Base-by-base conservation (phyloP, 1,140 invertebrate genomes). In the Drosophila novamexicana region DNA sequence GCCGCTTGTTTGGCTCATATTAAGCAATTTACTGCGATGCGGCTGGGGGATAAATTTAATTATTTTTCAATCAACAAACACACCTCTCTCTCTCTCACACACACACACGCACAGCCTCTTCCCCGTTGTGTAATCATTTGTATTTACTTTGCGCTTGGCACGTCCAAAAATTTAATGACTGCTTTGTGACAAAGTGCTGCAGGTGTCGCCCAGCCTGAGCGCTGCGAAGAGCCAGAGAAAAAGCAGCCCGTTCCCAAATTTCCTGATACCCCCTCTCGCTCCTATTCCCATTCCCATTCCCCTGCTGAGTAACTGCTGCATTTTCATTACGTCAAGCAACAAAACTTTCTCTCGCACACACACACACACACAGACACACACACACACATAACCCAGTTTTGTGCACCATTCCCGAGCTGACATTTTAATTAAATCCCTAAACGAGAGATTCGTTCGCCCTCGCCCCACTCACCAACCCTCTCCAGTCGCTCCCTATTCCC, bases 351-450 rank as follows among this genome's bases (percentile, higher is more conserved):
- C 40, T 57, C 54, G 34, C 39, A 29, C 40, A n/a, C 14, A 44
- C 16, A 36, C 36, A 22, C 22, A 29, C 22, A 29, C 22, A 29
- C 22, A 29, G 4, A 29, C 22, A 29, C 22, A 29, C 22, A 29
- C 22, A 29, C 22, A 29, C 22, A 5, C 42, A 47, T 47, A 53
- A 45, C 12, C 66, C 37, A 44, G 36, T 36, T 65, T 57, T 64
- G 40, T 22, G 10, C 37, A 10, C 44, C 52, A 49, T 49, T 39
- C 45, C 18, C 50, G n/a, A 40, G 57, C 75, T 64, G 75, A 77
- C 75, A 75, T 77, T 77, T 77, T 77, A 77, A 77, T 77, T 77
- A 77, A 77, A 77, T 69, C 75, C 75, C 65, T 75, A 77, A 77
- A 77, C 70, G 75, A 77, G 58, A 73, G 69, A 59, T 54, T 56